A percentile compares a stretch with the other conserved stretches of the same genome.
Evolutionary conservation across 2,888 invertebrate species (phyloP).

Genomic region (Mythimna vitellina): DNA sequence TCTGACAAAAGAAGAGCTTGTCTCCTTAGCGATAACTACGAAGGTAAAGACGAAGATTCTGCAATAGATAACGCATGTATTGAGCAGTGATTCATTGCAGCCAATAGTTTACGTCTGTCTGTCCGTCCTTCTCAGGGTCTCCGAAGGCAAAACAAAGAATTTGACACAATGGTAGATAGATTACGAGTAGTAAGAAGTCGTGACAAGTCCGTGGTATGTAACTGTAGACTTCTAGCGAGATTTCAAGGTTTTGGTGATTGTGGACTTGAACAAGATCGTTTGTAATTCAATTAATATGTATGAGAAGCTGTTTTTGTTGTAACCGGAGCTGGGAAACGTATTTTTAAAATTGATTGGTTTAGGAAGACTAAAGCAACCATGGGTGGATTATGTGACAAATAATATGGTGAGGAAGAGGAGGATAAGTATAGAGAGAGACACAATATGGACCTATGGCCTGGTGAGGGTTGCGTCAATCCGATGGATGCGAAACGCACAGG

Average conservation of each 20-base stretch:
- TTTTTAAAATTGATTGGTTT: not conserved
- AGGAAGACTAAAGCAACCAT: not conserved
- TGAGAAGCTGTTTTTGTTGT: constrained; percentile 24
- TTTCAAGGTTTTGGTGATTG: constrained; percentile 48
- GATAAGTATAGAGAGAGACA: not conserved
- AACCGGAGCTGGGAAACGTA: constrained; percentile 1
- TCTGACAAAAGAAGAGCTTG: constrained; percentile 10
- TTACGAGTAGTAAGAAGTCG: constrained; percentile 45
- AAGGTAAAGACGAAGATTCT: constrained; percentile 28
- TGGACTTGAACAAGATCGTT: constrained; percentile 38
- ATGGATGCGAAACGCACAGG: no score
- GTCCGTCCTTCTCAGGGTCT: constrained; percentile 45
- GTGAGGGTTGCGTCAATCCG: no score
- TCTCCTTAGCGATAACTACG: constrained; percentile 33
- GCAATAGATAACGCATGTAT: constrained; percentile 41
- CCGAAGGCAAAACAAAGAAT: constrained; percentile 43
- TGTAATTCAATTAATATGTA: constrained; percentile 22
- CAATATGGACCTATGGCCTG: no score
- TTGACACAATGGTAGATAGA: constrained; percentile 47
- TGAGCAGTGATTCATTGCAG: constrained; percentile 33
- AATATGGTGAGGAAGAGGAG: not conserved
- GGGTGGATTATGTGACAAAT: not conserved
- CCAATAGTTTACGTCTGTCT: constrained; percentile 19
- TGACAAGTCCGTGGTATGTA: constrained; percentile 48
- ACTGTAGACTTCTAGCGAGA: constrained; percentile 3